phyloP scores from a whole-genome alignment of 2,797 vertebrate genomes.

The Eospalax fontanierii region DNA sequence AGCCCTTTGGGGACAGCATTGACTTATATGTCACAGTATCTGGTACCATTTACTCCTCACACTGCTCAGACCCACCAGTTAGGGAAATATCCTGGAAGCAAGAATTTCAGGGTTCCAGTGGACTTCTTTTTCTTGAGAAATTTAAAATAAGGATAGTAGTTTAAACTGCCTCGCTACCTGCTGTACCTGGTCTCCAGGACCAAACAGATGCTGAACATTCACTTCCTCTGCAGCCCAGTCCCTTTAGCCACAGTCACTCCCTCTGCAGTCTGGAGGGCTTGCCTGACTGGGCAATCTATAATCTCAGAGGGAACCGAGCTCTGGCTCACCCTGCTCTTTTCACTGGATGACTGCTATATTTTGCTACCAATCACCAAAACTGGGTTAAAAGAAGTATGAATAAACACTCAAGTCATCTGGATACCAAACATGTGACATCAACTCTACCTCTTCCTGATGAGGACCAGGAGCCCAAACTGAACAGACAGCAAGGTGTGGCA shows the following conservation, averaged over 20 bases:
- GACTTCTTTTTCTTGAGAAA: background rate
- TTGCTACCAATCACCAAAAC: background rate
- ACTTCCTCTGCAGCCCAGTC: background rate
- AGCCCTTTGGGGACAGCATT: background rate
- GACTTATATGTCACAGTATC: background rate
- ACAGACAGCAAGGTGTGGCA: background rate
- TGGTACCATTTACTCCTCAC: background rate
- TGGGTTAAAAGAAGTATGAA: background rate
- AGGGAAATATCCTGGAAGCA: background rate
- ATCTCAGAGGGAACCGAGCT: background rate
- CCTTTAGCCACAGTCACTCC: background rate
- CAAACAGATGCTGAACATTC: background rate
- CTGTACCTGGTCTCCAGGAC: background rate
- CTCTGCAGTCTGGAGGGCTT: background rate
- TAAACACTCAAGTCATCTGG: background rate
- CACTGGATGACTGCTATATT: background rate
- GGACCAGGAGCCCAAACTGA: background rate
- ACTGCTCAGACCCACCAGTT: background rate
- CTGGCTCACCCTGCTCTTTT: background rate
- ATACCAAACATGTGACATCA: background rate
- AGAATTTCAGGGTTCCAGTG: background rate
- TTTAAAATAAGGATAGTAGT: background rate
- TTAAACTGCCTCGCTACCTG: background rate
- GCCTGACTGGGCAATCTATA: background rate
- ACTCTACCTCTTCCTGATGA: background rate